Base-by-base conservation (phyloP, 2,113 vertebrate species). In the Seriola rivoliana region DNA sequence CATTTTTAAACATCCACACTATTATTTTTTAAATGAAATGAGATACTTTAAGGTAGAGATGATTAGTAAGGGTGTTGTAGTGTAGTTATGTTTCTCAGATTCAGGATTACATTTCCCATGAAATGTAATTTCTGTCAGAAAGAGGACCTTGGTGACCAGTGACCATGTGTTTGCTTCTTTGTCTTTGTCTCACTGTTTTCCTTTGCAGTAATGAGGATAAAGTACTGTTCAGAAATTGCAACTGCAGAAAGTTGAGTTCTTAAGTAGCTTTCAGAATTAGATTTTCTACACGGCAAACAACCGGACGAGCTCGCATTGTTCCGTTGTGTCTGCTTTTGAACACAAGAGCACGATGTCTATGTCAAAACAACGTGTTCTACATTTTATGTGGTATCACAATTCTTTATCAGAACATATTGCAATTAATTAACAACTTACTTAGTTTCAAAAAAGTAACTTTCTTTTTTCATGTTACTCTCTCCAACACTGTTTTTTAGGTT, bases 61-160 rank as follows among this genome's bases (percentile, higher is more conserved):
- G 16, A 1, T 25, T 29, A 32, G 23, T 44, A 25, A 48, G 29
- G 29, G 29, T 2, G 29, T 29, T 29, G 29, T 29, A 29, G 29
- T 29, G 29, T 29, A 29, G 29, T 29, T 29, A 29, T 29, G 29
- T 29, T 29, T 29, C 29, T 29, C 29, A 29, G 29, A 29, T 29
- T 29, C 29, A 29, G 29, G 29, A 29, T 29, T 29, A 29, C 29
- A 29, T 29, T 29, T 29, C 29, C 29, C 2, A 29, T 29, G 29
- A 29, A 29, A 29, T 29, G 2, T 29, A 29, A 29, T 29, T 29
- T 29, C 29, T 29, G 29, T 29, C 17, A 21, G 54, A 63, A 48
- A 57, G 11, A 48, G 16, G 13, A 32, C 40, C 25, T 46, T 21
- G 11, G 12, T 25, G 3, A 14, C 0, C n/a, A 10, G 0, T 11